Base-by-base conservation (phyloP, 2,797 vertebrate genomes). In the Neomorphus geoffroyi region DNA sequence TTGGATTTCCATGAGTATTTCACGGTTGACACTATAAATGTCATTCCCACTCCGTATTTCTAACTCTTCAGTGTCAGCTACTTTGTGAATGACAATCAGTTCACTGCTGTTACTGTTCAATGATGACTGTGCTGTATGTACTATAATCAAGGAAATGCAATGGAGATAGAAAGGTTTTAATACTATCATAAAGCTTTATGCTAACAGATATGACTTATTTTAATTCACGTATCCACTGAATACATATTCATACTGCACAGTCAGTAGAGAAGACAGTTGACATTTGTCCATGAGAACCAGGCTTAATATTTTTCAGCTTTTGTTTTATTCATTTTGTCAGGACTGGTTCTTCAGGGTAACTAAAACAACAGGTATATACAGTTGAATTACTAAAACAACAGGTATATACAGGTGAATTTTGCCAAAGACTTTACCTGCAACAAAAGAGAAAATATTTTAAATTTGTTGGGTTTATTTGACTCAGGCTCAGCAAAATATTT, bases 31-130 rank as follows among this genome's bases (percentile, higher is more conserved):
- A 13, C 53, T 58, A 75, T 86, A 92, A 92, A 92, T 83, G 71
- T 96, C 81, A 92, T 50, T 73, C 46, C 69, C 73, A 88, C 65
- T 69, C 58, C 22, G 8, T 85, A 90, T 66, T 91, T 92, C 61
- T 78, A 91, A 53, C 33, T 66, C 48, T 67, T 37, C 77, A 35
- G 11, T 45, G 61, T 71, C 60, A 72, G 27, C 30, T 74, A 35
- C 51, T 51, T 61, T 22, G 50, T 67, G 75, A 83, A 83, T 78
- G 41, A 80, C 43, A 82, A 93, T 71, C 84, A 71, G 33, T 57
- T 92, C 50, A 17, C 41, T 48, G 5, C 15, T 30, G 8, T 19
- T n/a, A 43, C 75, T 41, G 30, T 53, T 87, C 80, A 32, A 3
- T 32, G 9, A 78, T 46, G 66, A 7, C 19, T 30, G 32, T 30